phyloP scores from a whole-genome alignment of 2,888 invertebrate genomes.

The Drosophila mulleri region DNA sequence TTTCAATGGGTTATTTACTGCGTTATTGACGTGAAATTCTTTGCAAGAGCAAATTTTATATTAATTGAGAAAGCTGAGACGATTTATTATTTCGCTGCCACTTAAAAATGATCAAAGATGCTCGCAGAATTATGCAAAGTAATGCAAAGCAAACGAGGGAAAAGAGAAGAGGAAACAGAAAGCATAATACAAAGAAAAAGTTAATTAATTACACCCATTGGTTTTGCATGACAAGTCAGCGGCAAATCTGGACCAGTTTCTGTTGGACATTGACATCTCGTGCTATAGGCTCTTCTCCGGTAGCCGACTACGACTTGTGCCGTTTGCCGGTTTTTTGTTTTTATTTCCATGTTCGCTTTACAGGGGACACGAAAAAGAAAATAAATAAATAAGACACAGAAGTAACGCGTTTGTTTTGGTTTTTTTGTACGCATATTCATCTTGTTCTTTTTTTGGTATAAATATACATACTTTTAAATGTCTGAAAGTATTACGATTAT shows the following conservation, averaged over 20 bases:
- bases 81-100: constrained; percentile 40
- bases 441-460: constrained; percentile 8
- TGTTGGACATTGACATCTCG: constrained; percentile 49
- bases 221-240: constrained; percentile 33
- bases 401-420: constrained; percentile 55
- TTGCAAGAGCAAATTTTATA: neutral
- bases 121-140: constrained; percentile 30
- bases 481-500: constrained; percentile 12
- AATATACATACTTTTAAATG: neutral
- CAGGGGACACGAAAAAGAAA: constrained; percentile 11
- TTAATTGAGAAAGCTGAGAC: constrained; percentile 10
- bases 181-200: constrained; percentile 26
- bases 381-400: constrained; percentile 36
- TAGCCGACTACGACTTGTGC: constrained; percentile 7
- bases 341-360: constrained; percentile 58
- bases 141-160: constrained; percentile 12
- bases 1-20: constrained; percentile 16
- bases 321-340: constrained; percentile 56
- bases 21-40: constrained; percentile 4
- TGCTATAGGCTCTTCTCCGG: constrained; percentile 16
- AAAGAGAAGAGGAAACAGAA: constrained; percentile 8
- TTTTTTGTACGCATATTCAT: constrained; percentile 34
- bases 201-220: constrained; percentile 47
- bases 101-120: constrained; percentile 30
- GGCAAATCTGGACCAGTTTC: constrained; percentile 57